A percentile compares a stretch with the other conserved stretches of the same genome.
phyloP scores from a whole-genome alignment of 2,797 vertebrate species.

The Paguma larvata region DNA sequence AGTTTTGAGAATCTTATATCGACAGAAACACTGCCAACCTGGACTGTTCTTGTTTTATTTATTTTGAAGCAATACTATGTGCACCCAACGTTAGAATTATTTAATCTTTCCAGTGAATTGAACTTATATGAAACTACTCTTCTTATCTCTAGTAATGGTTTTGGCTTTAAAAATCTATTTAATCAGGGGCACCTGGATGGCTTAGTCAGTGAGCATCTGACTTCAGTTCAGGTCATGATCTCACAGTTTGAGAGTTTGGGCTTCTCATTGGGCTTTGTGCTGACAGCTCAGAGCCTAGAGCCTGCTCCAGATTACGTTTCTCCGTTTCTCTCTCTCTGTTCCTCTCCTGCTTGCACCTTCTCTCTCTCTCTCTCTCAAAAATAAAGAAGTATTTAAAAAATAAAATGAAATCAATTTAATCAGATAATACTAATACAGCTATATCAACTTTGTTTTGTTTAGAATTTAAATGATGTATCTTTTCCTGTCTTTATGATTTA shows the following conservation, averaged over 20 bases:
- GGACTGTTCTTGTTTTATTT: constrained; percentile 21
- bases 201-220: too few relatives aligned
- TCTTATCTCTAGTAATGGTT: background rate
- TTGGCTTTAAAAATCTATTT: constrained; percentile 45
- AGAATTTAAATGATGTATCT: background rate
- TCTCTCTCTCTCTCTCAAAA: too few relatives aligned
- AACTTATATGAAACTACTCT: background rate
- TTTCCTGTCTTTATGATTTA: background rate
- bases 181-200: background rate
- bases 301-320: too few relatives aligned
- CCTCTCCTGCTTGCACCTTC: too few relatives aligned
- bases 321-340: too few relatives aligned
- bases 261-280: too few relatives aligned
- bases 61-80: constrained; percentile 11
- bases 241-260: too few relatives aligned
- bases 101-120: background rate
- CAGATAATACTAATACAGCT: background rate
- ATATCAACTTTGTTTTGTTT: background rate
- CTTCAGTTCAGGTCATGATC: too few relatives aligned
- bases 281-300: too few relatives aligned
- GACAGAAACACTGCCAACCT: background rate
- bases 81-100: background rate
- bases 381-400: too few relatives aligned
- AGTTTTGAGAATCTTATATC: background rate
- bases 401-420: constrained; percentile 37